phyloP scores from a whole-genome alignment of 2,113 vertebrate genomes.

The Saguinus midas region DNA sequence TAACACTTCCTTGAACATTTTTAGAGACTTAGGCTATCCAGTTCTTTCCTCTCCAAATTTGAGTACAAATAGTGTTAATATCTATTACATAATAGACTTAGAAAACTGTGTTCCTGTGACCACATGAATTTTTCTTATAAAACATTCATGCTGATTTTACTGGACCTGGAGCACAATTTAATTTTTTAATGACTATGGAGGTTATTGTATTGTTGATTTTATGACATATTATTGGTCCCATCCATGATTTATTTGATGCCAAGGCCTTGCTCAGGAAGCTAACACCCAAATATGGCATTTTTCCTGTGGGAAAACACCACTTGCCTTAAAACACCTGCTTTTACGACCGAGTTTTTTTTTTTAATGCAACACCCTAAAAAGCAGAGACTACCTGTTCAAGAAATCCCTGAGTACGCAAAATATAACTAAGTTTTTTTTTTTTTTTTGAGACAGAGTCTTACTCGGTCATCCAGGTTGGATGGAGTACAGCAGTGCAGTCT shows the following conservation, averaged over 20 bases:
- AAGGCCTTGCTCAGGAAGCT: constrained; percentile 32
- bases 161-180: not conserved
- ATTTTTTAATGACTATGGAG: not conserved
- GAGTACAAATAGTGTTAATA: not conserved
- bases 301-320: constrained; percentile 21
- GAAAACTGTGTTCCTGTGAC: not conserved
- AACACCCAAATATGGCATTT: constrained; percentile 36
- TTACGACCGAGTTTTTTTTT: not conserved
- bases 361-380: not conserved
- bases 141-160: not conserved
- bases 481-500: no score
- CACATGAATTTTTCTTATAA: not conserved
- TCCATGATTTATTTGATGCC: constrained; percentile 37
- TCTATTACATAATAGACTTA: not conserved
- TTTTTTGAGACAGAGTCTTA: no score
- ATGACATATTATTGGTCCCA: not conserved
- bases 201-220: constrained; percentile 35
- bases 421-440: not conserved
- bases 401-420: constrained; percentile 17
- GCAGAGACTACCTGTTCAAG: not conserved
- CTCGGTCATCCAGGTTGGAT: no score
- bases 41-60: constrained; percentile 27
- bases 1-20: not conserved
- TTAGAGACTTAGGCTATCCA: not conserved
- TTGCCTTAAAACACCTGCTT: constrained; percentile 9